These are phyloP conservation scores for Anoplopoma fimbria DNA, from an alignment of 2,113 vertebrate genomes.

Conservation along the genomic window DNA sequence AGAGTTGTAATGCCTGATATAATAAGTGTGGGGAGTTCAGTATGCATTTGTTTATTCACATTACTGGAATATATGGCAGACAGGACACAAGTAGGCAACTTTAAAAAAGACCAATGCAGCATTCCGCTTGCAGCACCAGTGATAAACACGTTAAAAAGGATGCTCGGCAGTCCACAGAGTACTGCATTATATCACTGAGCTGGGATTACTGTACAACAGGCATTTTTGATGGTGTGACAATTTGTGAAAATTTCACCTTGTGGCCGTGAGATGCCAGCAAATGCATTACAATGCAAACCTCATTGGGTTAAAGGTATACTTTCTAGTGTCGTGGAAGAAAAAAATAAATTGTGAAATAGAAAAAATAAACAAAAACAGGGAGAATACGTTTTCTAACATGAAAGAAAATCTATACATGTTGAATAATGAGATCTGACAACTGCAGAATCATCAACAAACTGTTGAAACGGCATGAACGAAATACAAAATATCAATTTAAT, in stretches of 20 bases:
- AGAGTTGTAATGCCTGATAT: constrained; percentile 37
- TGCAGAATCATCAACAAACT: neutral
- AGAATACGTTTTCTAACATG: neutral
- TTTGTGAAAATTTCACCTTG: constrained; percentile 1
- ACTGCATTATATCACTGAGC: constrained; percentile 6
- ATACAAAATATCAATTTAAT: neutral
- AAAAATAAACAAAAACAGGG: neutral
- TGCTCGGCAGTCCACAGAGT: too few relatives aligned
- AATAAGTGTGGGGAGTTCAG: constrained; percentile 35
- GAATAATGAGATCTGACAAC: constrained; percentile 12
- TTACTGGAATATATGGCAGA: constrained; percentile 8
- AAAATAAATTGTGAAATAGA: neutral
- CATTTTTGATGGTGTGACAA: neutral
- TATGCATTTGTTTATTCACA: constrained; percentile 30
- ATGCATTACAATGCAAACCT: neutral
- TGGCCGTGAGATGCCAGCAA: neutral
- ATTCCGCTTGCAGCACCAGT: neutral
- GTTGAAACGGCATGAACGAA: neutral
- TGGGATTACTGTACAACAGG: neutral
- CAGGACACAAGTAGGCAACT: neutral
- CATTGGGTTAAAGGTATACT: constrained; percentile 3
- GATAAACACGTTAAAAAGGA: too few relatives aligned
- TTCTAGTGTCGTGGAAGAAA: neutral
- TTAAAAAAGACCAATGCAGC: constrained; percentile 6
- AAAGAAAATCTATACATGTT: neutral